Conservation (phyloP, 1,140 invertebrate species). For the Cydia splendana region DNA sequence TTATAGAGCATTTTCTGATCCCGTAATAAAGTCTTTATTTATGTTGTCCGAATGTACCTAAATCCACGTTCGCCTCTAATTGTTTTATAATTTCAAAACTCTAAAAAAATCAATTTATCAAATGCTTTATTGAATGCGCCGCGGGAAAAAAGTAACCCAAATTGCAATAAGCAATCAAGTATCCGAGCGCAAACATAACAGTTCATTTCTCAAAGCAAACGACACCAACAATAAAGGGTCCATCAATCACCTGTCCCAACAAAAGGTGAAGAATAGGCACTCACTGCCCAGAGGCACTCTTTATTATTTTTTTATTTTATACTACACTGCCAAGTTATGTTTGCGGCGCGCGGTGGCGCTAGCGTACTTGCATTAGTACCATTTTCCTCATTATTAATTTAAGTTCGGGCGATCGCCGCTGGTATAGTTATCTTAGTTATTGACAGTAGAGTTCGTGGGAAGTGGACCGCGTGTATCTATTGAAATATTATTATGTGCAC, state of each 20-base stretch:
- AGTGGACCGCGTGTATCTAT: constrained; percentile 51
- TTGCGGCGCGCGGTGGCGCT: constrained; percentile 37
- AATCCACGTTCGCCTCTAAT: not conserved
- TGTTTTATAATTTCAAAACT: constrained; percentile 4
- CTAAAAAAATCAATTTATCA: constrained; percentile 36
- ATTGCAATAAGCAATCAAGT: constrained; percentile 60
- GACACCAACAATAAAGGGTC: constrained; percentile 56
- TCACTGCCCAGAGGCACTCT: constrained; percentile 53
- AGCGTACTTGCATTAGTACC: constrained; percentile 29
- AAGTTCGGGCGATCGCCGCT: constrained; percentile 30
- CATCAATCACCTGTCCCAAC: constrained; percentile 66
- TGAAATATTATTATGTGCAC: constrained; percentile 50
- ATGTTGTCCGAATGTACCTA: not conserved
- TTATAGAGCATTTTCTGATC: not conserved
- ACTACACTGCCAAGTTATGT: constrained; percentile 40
- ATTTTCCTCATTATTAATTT: constrained; percentile 26
- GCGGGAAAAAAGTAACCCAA: constrained; percentile 52
- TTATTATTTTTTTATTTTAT: constrained; percentile 47
- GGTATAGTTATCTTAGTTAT: constrained; percentile 40
- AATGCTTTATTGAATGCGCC: constrained; percentile 34
- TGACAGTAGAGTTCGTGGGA: constrained; percentile 59
- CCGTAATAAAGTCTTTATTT: not conserved
- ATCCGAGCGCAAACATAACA: constrained; percentile 50
- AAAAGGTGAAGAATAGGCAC: constrained; percentile 54
- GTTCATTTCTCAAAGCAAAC: constrained; percentile 65